These are phyloP conservation scores for Aphaenogaster floridana DNA, from an alignment of 1,140 invertebrate genomes.

Conservation along the genomic window DNA sequence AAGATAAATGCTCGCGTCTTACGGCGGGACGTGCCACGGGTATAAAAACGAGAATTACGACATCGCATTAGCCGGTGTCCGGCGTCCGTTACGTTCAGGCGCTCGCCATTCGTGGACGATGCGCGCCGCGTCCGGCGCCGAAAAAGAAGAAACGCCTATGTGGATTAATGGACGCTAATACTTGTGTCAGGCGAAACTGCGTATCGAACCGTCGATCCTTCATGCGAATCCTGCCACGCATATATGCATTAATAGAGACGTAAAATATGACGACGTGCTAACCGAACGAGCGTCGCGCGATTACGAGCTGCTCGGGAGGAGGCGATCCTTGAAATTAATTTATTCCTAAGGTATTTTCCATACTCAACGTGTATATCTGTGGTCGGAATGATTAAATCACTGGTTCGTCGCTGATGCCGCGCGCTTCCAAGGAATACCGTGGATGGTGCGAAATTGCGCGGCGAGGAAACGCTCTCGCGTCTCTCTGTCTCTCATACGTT, in stretches of 20 bases:
- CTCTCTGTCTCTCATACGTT: constrained; percentile 11
- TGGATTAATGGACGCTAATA: constrained; percentile 22
- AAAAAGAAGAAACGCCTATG: constrained; percentile 39
- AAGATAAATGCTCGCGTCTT: constrained; percentile 66
- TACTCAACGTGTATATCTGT: constrained; percentile 50
- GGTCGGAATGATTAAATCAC: constrained; percentile 62
- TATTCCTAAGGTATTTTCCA: constrained; percentile 67
- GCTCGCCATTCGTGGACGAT: constrained; percentile 32
- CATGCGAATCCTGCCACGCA: background rate
- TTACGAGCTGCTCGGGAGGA: constrained; percentile 35
- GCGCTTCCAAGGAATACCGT: constrained; percentile 29
- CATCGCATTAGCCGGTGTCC: constrained; percentile 69
- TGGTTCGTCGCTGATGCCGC: constrained; percentile 22
- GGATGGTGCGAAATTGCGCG: constrained; percentile 54
- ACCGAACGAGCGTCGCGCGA: constrained; percentile 15
- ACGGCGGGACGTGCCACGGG: constrained; percentile 53
- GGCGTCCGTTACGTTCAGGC: constrained; percentile 55
- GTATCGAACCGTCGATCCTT: background rate
- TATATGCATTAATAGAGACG: constrained; percentile 40
- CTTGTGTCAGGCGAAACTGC: constrained; percentile 18
- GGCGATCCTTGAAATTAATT: constrained; percentile 58
- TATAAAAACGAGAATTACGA: constrained; percentile 70
- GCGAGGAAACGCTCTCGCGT: background rate
- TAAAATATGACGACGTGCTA: constrained; percentile 46
- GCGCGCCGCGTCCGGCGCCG: background rate